Percentiles rank a stretch among this genome's conserved stretches.
Evolutionary conservation across 1,140 invertebrate genomes (phyloP).

Genomic region (Branchinecta lindahli): DNA sequence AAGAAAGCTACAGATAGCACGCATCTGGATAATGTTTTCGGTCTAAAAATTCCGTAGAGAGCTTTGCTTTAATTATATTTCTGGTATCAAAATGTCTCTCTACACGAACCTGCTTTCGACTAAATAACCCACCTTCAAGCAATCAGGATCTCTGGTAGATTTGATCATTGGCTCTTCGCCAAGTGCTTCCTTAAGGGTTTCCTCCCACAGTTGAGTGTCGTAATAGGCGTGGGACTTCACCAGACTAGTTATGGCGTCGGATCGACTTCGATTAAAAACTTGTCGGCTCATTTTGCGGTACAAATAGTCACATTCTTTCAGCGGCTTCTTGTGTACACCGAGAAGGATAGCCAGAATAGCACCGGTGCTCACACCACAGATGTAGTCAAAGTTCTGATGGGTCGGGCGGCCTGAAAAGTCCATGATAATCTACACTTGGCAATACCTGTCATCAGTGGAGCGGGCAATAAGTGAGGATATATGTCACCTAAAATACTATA

Average conservation of each 20-base stretch:
- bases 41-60: too few species aligned
- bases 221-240: conserved; percentile 80
- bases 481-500: too few species aligned
- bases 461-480: too few species aligned
- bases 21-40: too few species aligned
- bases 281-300: conserved; percentile 51
- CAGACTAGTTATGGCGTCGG: conserved; percentile 58
- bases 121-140: conserved; percentile 44
- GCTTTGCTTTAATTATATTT: too few species aligned
- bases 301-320: conserved; percentile 44
- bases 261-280: conserved; percentile 51
- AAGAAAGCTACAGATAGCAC: too few species aligned
- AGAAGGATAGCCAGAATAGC: conserved; percentile 53
- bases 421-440: too few species aligned
- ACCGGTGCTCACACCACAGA: conserved; percentile 82
- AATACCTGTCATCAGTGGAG: too few species aligned
- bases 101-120: too few species aligned
- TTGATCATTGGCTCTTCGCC: conserved; percentile 45
- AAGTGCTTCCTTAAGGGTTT: conserved; percentile 53
- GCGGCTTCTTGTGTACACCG: conserved; percentile 40
- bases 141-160: conserved; percentile 39
- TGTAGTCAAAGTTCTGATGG: conserved; percentile 59
- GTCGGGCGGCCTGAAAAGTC: conserved; percentile 25
- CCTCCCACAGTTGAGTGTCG: conserved; percentile 69
- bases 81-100: too few species aligned